These are phyloP conservation scores for Symphodus melops DNA, from an alignment of 2,113 vertebrate genomes.

Conservation along the genomic window DNA sequence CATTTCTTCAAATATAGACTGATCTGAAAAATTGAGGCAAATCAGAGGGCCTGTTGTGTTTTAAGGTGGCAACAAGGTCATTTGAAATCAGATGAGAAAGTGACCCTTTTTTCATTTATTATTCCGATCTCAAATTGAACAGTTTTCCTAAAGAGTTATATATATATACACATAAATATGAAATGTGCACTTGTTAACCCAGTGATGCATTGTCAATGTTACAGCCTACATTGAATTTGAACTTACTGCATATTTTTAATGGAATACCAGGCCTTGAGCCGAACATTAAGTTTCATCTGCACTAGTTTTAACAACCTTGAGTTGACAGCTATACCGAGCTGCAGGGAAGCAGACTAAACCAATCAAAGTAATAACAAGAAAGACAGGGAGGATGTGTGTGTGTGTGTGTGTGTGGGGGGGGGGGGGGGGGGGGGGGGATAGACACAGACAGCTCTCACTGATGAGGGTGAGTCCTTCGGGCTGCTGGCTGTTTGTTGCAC, in stretches of 20 bases:
- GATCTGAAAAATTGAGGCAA: too few species aligned
- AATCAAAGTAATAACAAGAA: conserved; percentile 54
- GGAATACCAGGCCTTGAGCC: not conserved
- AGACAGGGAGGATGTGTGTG: conserved; percentile 28
- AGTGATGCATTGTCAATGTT: not conserved
- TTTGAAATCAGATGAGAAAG: too few species aligned
- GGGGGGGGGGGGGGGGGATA: conserved; percentile 19
- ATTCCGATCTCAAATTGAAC: too few species aligned
- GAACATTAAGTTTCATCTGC: conserved; percentile 8
- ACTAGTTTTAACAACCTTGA: conserved; percentile 20
- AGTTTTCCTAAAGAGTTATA: too few species aligned
- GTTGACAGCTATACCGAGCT: conserved; percentile 20
- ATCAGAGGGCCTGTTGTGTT: too few species aligned
- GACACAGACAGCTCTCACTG: conserved; percentile 45
- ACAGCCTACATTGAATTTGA: not conserved
- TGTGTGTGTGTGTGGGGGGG: too few species aligned
- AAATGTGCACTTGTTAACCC: too few species aligned
- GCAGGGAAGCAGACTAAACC: conserved; percentile 34
- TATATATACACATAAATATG: too few species aligned
- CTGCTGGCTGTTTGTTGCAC: conserved; percentile 57
- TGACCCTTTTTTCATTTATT: too few species aligned
- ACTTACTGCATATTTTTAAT: not conserved
- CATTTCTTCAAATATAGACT: too few species aligned
- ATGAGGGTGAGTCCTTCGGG: conserved; percentile 49
- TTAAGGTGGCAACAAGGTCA: too few species aligned